These are phyloP conservation scores for Malurus alboscapulatus DNA, from an alignment of 2,113 vertebrate genomes.

Conservation along the genomic window DNA sequence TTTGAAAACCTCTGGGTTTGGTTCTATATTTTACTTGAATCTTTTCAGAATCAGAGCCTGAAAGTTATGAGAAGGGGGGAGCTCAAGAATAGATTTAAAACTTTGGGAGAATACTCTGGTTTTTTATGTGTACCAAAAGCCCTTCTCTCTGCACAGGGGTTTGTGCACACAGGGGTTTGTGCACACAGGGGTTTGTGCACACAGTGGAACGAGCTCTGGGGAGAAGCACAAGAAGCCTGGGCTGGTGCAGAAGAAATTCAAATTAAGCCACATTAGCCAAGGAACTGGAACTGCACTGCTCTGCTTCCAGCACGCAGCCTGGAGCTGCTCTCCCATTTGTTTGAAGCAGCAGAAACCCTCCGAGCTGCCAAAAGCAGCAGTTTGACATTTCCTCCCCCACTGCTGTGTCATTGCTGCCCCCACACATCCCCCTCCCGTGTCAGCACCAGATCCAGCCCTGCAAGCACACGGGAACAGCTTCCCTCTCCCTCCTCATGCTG, in stretches of 20 bases:
- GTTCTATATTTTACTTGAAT: neutral
- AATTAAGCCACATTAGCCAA: neutral
- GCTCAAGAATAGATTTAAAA: neutral
- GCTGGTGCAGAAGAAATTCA: neutral
- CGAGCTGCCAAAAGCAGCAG: constrained; percentile 44
- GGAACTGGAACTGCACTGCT: neutral
- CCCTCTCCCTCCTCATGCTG: neutral
- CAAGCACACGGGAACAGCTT: neutral
- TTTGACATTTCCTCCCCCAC: neutral
- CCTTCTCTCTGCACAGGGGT: neutral
- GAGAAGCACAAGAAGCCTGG: neutral
- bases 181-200: neutral
- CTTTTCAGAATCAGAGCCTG: neutral
- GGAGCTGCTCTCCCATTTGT: neutral
- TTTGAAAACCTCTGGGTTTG: neutral
- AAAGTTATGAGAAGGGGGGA: neutral
- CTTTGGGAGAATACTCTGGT: neutral
- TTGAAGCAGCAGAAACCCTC: neutral
- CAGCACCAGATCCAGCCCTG: neutral
- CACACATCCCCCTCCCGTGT: neutral
- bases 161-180: neutral
- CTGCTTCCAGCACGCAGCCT: neutral
- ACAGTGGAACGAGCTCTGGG: rapidly evolving
- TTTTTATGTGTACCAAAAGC: rapidly evolving
- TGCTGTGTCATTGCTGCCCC: neutral